These are phyloP conservation scores for Metopolophium dirhodum DNA, from an alignment of 1,140 invertebrate species.

Conservation along the genomic window DNA sequence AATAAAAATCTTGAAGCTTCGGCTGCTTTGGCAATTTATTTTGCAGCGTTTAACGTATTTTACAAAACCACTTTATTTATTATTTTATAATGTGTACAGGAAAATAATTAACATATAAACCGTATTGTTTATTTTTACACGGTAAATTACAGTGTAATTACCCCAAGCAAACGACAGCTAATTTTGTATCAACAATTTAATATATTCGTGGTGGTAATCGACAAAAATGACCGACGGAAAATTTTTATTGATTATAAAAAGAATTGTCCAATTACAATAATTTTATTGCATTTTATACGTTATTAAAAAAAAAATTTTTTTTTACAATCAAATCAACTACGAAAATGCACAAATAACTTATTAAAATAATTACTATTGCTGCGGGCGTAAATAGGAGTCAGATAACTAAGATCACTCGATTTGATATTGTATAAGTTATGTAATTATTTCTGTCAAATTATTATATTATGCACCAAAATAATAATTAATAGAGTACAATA, in stretches of 20 bases:
- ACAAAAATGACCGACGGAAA: background rate
- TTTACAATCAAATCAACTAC: background rate
- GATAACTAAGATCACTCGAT: background rate
- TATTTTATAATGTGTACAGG: background rate
- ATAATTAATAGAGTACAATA: background rate
- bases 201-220: background rate
- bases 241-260: background rate
- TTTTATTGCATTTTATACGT: background rate
- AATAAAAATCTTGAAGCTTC: background rate
- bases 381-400: background rate
- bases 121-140: slow-evolving; percentile 10
- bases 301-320: too few relatives aligned
- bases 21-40: background rate
- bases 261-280: background rate
- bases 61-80: slow-evolving; percentile 7
- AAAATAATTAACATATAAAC: background rate
- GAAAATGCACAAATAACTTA: background rate
- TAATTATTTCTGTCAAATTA: background rate
- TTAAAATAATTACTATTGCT: background rate
- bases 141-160: background rate
- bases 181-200: background rate
- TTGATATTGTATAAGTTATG: background rate
- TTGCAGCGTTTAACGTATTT: background rate
- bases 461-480: background rate
- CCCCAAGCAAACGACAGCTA: background rate